These are phyloP conservation scores for Edolisoma coerulescens DNA, from an alignment of 2,113 vertebrate species.

Conservation along the genomic window DNA sequence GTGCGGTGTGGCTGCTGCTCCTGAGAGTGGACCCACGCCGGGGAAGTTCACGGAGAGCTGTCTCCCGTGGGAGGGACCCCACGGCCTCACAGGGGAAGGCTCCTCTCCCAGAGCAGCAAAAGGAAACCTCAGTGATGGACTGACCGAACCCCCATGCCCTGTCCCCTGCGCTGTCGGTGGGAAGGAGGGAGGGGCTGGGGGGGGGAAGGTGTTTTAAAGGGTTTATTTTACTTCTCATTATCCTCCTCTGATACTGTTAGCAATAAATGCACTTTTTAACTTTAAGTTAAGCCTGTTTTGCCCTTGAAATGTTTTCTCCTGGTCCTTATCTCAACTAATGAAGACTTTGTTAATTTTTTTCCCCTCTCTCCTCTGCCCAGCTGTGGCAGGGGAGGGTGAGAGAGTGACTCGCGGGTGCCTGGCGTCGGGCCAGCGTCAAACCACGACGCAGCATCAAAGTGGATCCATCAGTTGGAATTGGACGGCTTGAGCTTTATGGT, in stretches of 20 bases:
- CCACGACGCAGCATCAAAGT: background rate
- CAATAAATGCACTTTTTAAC: background rate
- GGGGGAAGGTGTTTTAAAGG: too few relatives aligned
- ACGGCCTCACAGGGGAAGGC: background rate
- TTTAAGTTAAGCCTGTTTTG: background rate
- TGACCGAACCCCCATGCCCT: background rate
- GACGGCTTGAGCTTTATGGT: background rate
- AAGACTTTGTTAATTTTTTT: background rate
- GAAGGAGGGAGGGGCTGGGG: too few relatives aligned
- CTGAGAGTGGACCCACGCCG: background rate
- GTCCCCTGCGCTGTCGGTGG: too few relatives aligned
- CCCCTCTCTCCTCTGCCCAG: background rate
- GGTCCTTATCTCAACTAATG: background rate
- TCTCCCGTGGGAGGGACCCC: background rate
- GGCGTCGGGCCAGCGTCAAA: background rate
- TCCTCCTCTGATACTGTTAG: background rate
- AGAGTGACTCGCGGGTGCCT: background rate
- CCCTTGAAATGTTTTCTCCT: background rate
- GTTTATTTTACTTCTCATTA: background rate
- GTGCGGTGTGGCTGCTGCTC: background rate
- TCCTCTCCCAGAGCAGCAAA: accelerated
- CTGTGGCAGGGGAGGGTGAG: background rate
- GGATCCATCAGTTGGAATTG: background rate
- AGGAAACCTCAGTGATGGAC: background rate
- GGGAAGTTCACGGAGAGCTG: background rate